Percentiles rank a stretch among this genome's conserved stretches.
Conservation (phyloP, 1,140 invertebrate genomes). For the Drosophila auraria region DNA sequence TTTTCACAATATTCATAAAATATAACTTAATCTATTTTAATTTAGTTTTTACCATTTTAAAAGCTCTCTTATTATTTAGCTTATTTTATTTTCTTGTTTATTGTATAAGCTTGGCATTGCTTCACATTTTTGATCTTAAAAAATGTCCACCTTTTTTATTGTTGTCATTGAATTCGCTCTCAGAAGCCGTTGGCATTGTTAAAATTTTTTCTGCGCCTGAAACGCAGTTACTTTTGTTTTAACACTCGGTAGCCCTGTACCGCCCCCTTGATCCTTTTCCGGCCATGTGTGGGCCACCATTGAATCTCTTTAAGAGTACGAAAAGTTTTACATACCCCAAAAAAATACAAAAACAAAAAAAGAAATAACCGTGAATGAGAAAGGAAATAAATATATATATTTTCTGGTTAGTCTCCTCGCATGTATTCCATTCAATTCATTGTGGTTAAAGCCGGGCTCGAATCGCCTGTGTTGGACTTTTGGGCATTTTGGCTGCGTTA, state of each 20-base stretch:
- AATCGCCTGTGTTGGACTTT: slow-evolving; percentile 57
- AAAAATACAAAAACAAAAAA: slow-evolving; percentile 6
- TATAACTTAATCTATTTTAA: too few species aligned
- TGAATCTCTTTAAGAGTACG: slow-evolving; percentile 34
- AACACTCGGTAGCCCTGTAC: slow-evolving; percentile 3
- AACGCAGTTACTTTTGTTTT: slow-evolving; percentile 60
- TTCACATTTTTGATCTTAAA: neutral
- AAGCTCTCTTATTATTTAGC: too few species aligned
- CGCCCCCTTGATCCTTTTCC: slow-evolving; percentile 4
- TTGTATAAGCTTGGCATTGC: too few species aligned
- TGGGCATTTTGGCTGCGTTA: slow-evolving; percentile 67
- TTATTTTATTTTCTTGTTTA: too few species aligned
- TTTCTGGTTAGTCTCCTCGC: slow-evolving; percentile 37
- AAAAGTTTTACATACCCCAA: slow-evolving; percentile 22
- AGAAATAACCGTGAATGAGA: slow-evolving; percentile 6
- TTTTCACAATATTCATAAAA: too few species aligned
- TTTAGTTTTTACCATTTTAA: too few species aligned
- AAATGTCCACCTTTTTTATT: slow-evolving; percentile 11
- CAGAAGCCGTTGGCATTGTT: slow-evolving; percentile 57
- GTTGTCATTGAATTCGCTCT: slow-evolving; percentile 5
- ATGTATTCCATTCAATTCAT: slow-evolving; percentile 70
- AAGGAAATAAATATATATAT: slow-evolving; percentile 42
- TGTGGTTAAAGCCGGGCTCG: slow-evolving; percentile 61
- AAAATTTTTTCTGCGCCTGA: slow-evolving; percentile 55
- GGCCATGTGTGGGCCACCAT: slow-evolving; percentile 27